Conservation (phyloP, 2,797 vertebrate genomes). For the Atherinosoma microstoma region DNA sequence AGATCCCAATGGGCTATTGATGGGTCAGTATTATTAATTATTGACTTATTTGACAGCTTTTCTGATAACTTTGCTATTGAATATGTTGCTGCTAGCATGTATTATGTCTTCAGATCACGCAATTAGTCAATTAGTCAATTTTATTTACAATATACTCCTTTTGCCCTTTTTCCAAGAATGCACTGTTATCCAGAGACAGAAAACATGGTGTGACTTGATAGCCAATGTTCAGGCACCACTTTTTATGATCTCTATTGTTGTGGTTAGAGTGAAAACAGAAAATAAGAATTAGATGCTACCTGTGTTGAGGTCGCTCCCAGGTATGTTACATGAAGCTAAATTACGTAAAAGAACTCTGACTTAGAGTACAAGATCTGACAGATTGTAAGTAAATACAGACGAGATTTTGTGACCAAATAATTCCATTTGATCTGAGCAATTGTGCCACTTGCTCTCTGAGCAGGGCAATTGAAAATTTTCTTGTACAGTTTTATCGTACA, state of each 20-base stretch:
- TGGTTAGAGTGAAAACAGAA: neutral
- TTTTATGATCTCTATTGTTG: neutral
- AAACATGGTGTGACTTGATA: neutral
- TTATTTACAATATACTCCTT: neutral
- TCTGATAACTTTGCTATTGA: neutral
- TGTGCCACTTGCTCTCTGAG: neutral
- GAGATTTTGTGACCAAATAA: neutral
- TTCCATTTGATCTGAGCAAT: neutral
- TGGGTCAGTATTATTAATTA: neutral
- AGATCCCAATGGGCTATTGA: neutral
- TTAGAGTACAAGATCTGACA: neutral
- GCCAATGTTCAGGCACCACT: neutral
- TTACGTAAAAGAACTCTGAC: neutral
- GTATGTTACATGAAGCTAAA: neutral
- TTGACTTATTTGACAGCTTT: neutral
- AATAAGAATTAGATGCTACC: neutral
- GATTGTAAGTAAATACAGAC: neutral
- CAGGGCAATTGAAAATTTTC: neutral
- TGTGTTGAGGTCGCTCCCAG: neutral
- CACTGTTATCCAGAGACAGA: neutral
- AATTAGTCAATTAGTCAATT: neutral
- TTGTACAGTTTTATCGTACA: neutral
- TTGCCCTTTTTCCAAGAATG: neutral
- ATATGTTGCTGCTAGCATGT: neutral
- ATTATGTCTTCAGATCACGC: neutral